These are phyloP conservation scores for Microcebus lehilahytsara DNA, from an alignment of 2,113 vertebrate genomes.

Conservation along the genomic window DNA sequence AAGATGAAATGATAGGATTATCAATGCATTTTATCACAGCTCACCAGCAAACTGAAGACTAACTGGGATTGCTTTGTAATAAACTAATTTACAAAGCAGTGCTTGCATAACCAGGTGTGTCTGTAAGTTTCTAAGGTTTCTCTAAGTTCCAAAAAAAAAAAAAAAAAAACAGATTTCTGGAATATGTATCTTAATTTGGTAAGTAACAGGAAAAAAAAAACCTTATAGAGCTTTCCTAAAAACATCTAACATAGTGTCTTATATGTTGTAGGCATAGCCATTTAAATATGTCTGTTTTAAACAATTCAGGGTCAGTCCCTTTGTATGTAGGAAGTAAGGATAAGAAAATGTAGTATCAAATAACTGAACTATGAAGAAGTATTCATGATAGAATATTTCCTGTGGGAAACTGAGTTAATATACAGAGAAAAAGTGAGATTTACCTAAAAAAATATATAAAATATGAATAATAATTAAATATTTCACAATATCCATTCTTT, in stretches of 20 bases:
- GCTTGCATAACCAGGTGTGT: fast-evolving
- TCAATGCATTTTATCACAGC: neutral
- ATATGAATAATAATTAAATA: neutral
- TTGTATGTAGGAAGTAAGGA: neutral
- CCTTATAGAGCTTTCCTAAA: neutral
- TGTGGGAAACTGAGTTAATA: neutral
- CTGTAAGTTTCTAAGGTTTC: neutral
- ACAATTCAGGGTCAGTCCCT: neutral
- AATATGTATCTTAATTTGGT: neutral
- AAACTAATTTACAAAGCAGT: neutral
- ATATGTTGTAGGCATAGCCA: neutral
- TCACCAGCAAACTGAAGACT: neutral
- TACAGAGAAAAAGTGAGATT: neutral
- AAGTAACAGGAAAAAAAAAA: neutral
- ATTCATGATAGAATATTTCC: neutral
- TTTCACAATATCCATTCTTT: neutral
- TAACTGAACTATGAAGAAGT: neutral
- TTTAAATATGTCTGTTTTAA: neutral
- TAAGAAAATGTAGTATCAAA: neutral
- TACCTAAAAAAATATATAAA: neutral
- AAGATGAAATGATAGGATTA: neutral
- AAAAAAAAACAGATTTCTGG: neutral
- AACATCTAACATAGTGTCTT: neutral
- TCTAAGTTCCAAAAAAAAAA: neutral
- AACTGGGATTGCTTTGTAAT: neutral